Conservation (phyloP, 1,140 invertebrate species). For the Globodera rostochiensis region DNA sequence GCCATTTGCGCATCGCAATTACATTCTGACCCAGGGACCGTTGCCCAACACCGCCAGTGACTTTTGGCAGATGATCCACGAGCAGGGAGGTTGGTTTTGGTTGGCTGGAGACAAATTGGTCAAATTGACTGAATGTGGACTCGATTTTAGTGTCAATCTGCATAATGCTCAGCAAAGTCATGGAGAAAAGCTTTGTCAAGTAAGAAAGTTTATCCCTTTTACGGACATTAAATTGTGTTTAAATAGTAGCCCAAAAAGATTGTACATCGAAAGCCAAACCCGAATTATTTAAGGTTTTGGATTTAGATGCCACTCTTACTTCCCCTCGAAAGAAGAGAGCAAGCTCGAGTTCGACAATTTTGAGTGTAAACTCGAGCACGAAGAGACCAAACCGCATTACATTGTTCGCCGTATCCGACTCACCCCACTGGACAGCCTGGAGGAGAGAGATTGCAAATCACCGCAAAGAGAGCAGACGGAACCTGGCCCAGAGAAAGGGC, state of each 20-base stretch:
- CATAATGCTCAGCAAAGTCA: slow-evolving; percentile 55
- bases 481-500: slow-evolving; percentile 74
- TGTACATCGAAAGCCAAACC: too few relatives aligned
- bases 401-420: slow-evolving; percentile 36
- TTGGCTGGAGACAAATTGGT: not conserved
- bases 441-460: not conserved
- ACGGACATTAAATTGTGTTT: not conserved
- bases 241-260: not conserved
- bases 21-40: slow-evolving; percentile 55
- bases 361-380: slow-evolving; percentile 33
- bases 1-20: slow-evolving; percentile 39
- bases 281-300: not conserved
- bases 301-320: slow-evolving; percentile 47
- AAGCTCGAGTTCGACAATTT: slow-evolving; percentile 29
- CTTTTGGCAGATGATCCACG: slow-evolving; percentile 59
- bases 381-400: slow-evolving; percentile 36
- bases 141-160: slow-evolving; percentile 34
- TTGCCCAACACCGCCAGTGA: slow-evolving; percentile 47
- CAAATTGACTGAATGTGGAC: not conserved
- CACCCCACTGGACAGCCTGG: slow-evolving; percentile 4
- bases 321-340: slow-evolving; percentile 36
- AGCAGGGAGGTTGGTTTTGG: slow-evolving; percentile 37
- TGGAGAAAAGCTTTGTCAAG: slow-evolving; percentile 55
- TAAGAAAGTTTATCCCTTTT: slow-evolving; percentile 27
- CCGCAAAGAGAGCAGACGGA: not conserved